Evolutionary conservation across 2,888 invertebrate species (phyloP).

Genomic region (Fragum sueziense): DNA sequence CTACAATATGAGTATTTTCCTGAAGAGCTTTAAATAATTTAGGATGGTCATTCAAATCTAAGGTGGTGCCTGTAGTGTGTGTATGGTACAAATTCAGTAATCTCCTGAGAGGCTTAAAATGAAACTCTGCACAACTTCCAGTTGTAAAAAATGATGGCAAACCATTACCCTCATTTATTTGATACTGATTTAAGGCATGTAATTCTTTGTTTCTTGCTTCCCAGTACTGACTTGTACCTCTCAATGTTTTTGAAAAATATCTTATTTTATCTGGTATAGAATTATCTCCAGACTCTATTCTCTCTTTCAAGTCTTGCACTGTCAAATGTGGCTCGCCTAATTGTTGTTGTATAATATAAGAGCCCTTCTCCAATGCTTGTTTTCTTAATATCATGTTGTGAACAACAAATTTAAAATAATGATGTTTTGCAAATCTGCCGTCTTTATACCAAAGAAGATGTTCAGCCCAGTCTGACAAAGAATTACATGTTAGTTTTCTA

Average conservation of each 20-base stretch:
- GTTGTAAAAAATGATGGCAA: constrained; percentile 45
- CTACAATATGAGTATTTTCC: constrained; percentile 62
- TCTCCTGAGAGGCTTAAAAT: constrained; percentile 56
- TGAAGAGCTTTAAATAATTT: constrained; percentile 53
- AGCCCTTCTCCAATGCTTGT: constrained; percentile 51
- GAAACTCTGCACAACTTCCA: constrained; percentile 27
- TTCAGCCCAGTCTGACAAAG: constrained; percentile 57
- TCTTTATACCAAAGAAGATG: constrained; percentile 57
- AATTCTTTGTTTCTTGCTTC: background rate
- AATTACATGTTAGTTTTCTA: constrained; percentile 40
- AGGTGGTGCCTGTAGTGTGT: constrained; percentile 38
- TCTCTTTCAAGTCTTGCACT: constrained; percentile 42
- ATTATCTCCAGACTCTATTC: constrained; percentile 46
- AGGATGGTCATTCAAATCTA: constrained; percentile 42
- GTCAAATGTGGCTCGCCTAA: constrained; percentile 58
- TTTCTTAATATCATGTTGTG: constrained; percentile 61
- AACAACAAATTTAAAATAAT: constrained; percentile 25
- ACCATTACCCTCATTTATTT: constrained; percentile 13
- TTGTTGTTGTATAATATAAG: constrained; percentile 58
- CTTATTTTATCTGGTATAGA: constrained; percentile 1
- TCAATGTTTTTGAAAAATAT: background rate
- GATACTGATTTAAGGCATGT: constrained; percentile 3
- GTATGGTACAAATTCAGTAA: constrained; percentile 48
- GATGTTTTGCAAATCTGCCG: constrained; percentile 52
- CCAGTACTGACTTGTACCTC: constrained; percentile 19